phyloP scores from a whole-genome alignment of 2,113 vertebrate species.

The Murina feae region DNA sequence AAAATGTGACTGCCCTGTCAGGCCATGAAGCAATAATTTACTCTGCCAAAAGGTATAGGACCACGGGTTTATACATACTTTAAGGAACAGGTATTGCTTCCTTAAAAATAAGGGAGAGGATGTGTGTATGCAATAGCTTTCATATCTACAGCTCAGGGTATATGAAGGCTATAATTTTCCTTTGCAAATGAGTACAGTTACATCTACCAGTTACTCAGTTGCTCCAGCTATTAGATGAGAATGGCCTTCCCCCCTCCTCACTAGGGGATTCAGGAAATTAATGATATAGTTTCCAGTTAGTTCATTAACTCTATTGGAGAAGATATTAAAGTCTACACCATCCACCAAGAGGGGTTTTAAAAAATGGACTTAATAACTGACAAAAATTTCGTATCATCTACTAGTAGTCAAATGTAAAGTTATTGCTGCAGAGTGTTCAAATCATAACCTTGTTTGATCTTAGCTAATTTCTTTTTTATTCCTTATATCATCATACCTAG shows the following conservation, averaged over 20 bases:
- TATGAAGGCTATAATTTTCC: not conserved
- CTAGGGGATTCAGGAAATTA: constrained; percentile 53
- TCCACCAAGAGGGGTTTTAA: not conserved
- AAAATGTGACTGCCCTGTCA: not conserved
- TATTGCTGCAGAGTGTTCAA: not conserved
- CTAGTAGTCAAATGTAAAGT: constrained; percentile 40
- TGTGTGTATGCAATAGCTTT: constrained; percentile 1
- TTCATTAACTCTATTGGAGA: constrained; percentile 52
- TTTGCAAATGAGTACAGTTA: not conserved
- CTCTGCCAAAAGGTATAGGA: constrained; percentile 4
- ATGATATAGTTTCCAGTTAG: constrained; percentile 47
- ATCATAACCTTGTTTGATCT: not conserved
- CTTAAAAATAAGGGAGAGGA: not conserved
- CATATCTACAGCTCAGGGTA: not conserved
- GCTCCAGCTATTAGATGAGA: constrained; percentile 36
- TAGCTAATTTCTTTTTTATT: constrained; percentile 35
- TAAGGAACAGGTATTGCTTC: constrained; percentile 31
- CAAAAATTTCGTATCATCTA: constrained; percentile 27
- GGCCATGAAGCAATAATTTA: constrained; percentile 28
- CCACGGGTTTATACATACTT: constrained; percentile 30
- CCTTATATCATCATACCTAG: not conserved
- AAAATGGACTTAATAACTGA: not conserved
- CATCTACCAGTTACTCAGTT: not conserved
- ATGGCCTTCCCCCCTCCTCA: constrained; percentile 47
- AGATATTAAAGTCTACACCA: constrained; percentile 7